Evolutionary conservation across 2,888 invertebrate species (phyloP).

Genomic region (Chromoteleia sp.): DNA sequence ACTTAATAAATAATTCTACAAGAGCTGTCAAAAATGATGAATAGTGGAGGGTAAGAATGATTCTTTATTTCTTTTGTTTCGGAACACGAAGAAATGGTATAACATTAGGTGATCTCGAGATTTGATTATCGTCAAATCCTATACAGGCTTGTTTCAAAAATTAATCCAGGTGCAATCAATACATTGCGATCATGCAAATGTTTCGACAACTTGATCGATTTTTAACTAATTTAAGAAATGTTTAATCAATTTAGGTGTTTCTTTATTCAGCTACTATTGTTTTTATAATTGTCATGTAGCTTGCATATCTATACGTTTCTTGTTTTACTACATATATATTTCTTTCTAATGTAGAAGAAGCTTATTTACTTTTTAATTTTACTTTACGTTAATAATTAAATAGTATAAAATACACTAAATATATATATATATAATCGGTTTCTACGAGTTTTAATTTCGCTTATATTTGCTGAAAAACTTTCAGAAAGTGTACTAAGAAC

Average conservation of each 20-base stretch:
- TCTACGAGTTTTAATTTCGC: not conserved
- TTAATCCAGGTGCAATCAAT: not conserved
- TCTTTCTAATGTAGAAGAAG: no score
- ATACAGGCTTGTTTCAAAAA: not conserved
- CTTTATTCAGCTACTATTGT: no score
- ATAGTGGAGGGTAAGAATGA: slow-evolving; percentile 12
- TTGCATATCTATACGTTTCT: no score
- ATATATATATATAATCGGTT: no score
- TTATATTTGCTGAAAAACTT: not conserved
- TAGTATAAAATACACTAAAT: no score
- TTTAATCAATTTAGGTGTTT: no score
- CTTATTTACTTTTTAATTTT: no score
- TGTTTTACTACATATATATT: no score
- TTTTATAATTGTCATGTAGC: no score
- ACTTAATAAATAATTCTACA: slow-evolving; percentile 19
- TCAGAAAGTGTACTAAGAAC: not conserved
- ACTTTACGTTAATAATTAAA: no score
- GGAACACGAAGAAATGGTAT: not conserved
- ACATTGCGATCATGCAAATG: no score
- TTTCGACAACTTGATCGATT: not conserved
- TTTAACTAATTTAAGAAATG: not conserved
- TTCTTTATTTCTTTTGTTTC: not conserved
- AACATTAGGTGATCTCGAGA: not conserved
- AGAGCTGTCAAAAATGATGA: slow-evolving; percentile 23
- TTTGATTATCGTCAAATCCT: not conserved